These are phyloP conservation scores for Notospermus geniculatus DNA, from an alignment of 1,140 invertebrate species.

Conservation along the genomic window DNA sequence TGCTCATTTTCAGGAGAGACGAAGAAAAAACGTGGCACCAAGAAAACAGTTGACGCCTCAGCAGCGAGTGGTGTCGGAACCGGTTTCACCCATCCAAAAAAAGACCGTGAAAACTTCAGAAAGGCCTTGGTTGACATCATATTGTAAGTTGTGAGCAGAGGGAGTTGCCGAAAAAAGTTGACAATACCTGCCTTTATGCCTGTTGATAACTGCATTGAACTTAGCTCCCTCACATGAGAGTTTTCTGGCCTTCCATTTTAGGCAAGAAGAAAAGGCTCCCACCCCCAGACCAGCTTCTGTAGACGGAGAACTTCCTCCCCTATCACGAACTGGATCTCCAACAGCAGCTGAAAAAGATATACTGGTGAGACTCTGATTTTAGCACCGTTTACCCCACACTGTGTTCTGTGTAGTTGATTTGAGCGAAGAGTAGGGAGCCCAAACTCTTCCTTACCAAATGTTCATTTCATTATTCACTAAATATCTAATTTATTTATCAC, in stretches of 20 bases:
- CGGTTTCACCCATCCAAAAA: slow-evolving; percentile 59
- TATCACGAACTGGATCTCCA: slow-evolving; percentile 43
- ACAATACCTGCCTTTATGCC: too few species aligned
- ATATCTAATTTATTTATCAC: slow-evolving; percentile 13
- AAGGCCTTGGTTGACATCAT: slow-evolving; percentile 73
- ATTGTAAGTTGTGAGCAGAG: slow-evolving; percentile 50
- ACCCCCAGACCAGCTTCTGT: slow-evolving; percentile 22
- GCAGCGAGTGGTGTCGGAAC: background rate
- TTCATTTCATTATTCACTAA: background rate
- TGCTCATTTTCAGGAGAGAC: slow-evolving; percentile 30
- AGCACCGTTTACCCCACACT: too few species aligned
- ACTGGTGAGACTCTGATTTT: slow-evolving; percentile 45
- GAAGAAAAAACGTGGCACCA: slow-evolving; percentile 36
- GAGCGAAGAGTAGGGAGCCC: too few species aligned
- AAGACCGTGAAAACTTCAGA: slow-evolving; percentile 79
- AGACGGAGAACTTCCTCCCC: slow-evolving; percentile 35
- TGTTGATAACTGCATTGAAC: too few species aligned
- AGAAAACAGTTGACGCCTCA: slow-evolving; percentile 39
- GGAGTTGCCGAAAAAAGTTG: too few species aligned
- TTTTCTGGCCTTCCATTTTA: too few species aligned
- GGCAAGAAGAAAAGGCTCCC: slow-evolving; percentile 36
- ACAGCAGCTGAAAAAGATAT: slow-evolving; percentile 54
- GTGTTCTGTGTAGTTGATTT: too few species aligned
- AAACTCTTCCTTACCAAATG: background rate
- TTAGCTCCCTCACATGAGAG: too few species aligned